These are phyloP conservation scores for Pipistrellus pygmaeus DNA, from an alignment of 2,797 vertebrate species.

Conservation along the genomic window DNA sequence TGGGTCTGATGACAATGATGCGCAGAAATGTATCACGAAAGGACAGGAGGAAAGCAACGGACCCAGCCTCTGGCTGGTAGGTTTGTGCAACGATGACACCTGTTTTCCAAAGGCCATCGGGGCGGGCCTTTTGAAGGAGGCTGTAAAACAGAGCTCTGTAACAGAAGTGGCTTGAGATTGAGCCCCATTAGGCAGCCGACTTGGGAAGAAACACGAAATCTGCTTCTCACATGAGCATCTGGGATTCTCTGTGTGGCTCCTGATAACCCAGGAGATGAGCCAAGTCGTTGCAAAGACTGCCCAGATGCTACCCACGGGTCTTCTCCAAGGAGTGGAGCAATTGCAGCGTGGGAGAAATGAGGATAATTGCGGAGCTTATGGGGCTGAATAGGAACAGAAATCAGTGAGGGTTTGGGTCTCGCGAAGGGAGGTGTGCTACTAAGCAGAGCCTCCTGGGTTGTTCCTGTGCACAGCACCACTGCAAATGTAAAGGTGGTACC, in stretches of 20 bases:
- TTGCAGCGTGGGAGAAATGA: background rate
- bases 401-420: conserved; percentile 10
- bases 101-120: conserved; percentile 68
- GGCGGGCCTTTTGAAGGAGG: conserved; percentile 49
- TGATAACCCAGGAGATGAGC: conserved; percentile 67
- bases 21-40: conserved; percentile 15
- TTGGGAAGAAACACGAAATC: conserved; percentile 51
- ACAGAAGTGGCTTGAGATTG: conserved; percentile 28
- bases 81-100: conserved; percentile 61
- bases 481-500: background rate
- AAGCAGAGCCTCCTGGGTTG: background rate
- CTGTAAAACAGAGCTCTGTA: background rate
- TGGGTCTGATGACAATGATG: background rate
- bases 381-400: conserved; percentile 64
- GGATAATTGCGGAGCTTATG: conserved; percentile 60
- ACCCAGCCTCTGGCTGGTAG: background rate
- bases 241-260: conserved; percentile 48
- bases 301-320: conserved; percentile 67
- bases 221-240: conserved; percentile 72
- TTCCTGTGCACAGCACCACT: background rate
- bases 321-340: conserved; percentile 59
- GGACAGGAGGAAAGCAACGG: conserved; percentile 51
- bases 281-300: conserved; percentile 48
- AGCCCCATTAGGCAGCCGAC: conserved; percentile 28
- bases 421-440: background rate